These are phyloP conservation scores for Hippoglossus stenolepis DNA, from an alignment of 2,113 vertebrate genomes.

Conservation along the genomic window DNA sequence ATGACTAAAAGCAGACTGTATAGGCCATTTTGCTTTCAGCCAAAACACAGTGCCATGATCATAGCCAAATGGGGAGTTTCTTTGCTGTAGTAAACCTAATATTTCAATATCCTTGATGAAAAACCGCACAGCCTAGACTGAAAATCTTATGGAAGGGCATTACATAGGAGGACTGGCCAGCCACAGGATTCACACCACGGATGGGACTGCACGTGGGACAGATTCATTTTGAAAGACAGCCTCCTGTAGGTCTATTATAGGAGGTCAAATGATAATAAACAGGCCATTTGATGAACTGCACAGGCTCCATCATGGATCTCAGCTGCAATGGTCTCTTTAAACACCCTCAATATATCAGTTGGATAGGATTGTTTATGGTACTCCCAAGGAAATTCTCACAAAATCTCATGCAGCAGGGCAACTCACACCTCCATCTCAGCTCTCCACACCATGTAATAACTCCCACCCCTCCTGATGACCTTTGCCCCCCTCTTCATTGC, in stretches of 20 bases:
- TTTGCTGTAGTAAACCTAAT: too few relatives aligned
- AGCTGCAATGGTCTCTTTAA: slow-evolving; percentile 3
- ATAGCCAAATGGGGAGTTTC: too few relatives aligned
- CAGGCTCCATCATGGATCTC: slow-evolving; percentile 3
- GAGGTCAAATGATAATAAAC: slow-evolving; percentile 41
- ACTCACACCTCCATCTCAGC: slow-evolving; percentile 5
- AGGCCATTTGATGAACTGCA: slow-evolving; percentile 31
- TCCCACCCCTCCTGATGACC: slow-evolving; percentile 45
- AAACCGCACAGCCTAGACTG: background rate
- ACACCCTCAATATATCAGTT: background rate
- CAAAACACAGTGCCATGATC: too few relatives aligned
- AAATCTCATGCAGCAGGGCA: background rate
- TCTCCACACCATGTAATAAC: slow-evolving; percentile 25
- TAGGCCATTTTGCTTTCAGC: too few relatives aligned
- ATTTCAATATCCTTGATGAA: too few relatives aligned
- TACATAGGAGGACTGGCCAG: background rate
- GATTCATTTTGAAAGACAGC: slow-evolving; percentile 27
- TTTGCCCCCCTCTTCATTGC: slow-evolving; percentile 32
- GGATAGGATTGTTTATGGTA: slow-evolving; percentile 4
- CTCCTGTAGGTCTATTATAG: slow-evolving; percentile 29
- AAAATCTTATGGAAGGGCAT: background rate
- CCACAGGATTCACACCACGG: background rate
- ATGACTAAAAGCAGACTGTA: too few relatives aligned
- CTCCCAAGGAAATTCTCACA: background rate
- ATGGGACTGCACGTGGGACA: background rate